Conservation (phyloP, 2,888 invertebrate genomes). For the Cryptocephalus primarius region DNA sequence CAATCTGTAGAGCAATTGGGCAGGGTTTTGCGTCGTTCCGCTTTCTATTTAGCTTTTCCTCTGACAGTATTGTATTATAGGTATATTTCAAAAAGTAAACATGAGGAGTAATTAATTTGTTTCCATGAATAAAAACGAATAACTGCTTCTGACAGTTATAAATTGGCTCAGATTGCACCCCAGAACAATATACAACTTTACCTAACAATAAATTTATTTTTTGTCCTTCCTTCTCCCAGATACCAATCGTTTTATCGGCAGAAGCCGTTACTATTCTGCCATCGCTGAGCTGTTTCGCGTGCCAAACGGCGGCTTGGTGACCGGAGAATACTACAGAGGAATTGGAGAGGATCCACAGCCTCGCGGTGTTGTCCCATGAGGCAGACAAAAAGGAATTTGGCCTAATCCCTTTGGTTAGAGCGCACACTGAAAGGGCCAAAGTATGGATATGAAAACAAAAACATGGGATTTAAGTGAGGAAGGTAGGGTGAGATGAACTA, state of each 20-base stretch:
- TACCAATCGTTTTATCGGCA: constrained; percentile 81
- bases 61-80: not conserved
- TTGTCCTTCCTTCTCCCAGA: constrained; percentile 67
- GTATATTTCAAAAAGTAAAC: not conserved
- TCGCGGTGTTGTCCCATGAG: constrained; percentile 88
- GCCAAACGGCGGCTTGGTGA: constrained; percentile 84
- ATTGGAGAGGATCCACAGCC: constrained; percentile 60
- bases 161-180: not conserved
- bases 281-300: constrained; percentile 46
- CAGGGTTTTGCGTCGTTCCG: no score
- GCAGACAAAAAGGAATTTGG: constrained; percentile 62
- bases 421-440: constrained; percentile 36
- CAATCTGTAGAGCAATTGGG: no score
- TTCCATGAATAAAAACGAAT: no score
- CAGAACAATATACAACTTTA: constrained; percentile 19
- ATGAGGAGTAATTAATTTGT: no score
- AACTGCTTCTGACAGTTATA: no score
- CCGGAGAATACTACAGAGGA: constrained; percentile 50
- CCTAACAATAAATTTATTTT: constrained; percentile 55
- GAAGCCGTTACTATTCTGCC: constrained; percentile 69
- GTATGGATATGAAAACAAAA: not conserved
- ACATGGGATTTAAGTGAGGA: no score
- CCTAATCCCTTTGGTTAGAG: constrained; percentile 37
- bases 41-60: no score
- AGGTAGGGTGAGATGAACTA: no score